A percentile compares a stretch with the other conserved stretches of the same genome.
Evolutionary conservation across 2,797 vertebrate genomes (phyloP).

Genomic region (Leuciscus waleckii): DNA sequence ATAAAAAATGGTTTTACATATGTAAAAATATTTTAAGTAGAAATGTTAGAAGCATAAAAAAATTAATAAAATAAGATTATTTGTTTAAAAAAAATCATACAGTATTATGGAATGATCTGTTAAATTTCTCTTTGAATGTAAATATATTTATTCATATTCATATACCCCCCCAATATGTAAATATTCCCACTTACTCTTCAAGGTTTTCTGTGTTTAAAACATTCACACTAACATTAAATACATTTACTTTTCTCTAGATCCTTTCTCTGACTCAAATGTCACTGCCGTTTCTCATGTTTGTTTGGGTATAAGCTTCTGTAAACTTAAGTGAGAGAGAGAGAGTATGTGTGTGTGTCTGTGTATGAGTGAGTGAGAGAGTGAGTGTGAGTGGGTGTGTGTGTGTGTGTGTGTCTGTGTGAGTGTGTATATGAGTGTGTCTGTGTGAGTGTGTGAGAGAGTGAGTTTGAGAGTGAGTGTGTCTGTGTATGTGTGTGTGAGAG

Average conservation of each 20-base stretch:
- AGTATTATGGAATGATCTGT: conserved; percentile 29
- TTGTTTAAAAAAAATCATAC: not conserved
- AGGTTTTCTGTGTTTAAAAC: not conserved
- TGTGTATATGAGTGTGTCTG: too few species aligned
- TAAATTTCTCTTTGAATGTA: conserved; percentile 4
- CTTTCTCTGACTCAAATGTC: not conserved
- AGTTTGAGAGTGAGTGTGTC: too few species aligned
- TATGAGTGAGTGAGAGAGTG: too few species aligned
- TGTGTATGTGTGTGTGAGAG: too few species aligned
- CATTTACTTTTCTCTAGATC: not conserved
- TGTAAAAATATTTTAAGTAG: conserved; percentile 20
- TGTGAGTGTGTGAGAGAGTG: too few species aligned
- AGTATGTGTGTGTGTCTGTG: too few species aligned
- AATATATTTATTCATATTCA: conserved; percentile 4
- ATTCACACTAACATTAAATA: not conserved
- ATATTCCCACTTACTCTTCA: not conserved
- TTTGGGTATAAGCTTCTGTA: not conserved
- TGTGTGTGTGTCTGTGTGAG: too few species aligned
- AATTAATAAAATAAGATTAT: not conserved
- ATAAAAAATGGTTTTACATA: conserved; percentile 17
- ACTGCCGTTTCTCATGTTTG: not conserved
- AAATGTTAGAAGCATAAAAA: not conserved
- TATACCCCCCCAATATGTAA: not conserved
- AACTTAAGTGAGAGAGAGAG: not conserved
- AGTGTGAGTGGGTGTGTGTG: too few species aligned